Evolutionary conservation across 2,797 vertebrate species (phyloP).

Genomic region (Rhinella marina): DNA sequence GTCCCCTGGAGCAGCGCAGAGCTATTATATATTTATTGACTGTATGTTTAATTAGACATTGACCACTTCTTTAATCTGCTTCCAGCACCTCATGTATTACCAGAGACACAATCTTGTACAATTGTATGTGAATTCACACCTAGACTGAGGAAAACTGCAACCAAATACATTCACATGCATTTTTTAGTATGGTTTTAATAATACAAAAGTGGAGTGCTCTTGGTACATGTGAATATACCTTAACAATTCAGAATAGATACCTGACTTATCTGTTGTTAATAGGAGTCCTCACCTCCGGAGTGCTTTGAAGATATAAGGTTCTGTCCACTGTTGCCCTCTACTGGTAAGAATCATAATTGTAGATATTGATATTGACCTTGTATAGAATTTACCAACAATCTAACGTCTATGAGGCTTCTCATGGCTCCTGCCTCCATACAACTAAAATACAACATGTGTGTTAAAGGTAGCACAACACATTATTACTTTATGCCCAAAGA

Average conservation of each 20-base stretch:
- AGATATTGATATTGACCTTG: not conserved
- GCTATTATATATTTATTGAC: too few relatives aligned
- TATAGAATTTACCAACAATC: not conserved
- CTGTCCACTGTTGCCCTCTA: conserved; percentile 38
- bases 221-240: not conserved
- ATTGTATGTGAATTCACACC: too few relatives aligned
- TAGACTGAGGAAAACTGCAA: not conserved
- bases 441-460: too few relatives aligned
- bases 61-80: too few relatives aligned
- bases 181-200: too few relatives aligned
- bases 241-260: not conserved
- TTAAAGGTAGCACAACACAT: too few relatives aligned
- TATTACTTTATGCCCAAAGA: too few relatives aligned
- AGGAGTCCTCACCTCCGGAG: not conserved
- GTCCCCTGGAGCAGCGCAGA: too few relatives aligned
- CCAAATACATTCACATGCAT: not conserved
- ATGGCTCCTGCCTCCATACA: not conserved
- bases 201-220: not conserved
- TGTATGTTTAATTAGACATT: too few relatives aligned
- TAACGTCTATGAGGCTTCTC: too few relatives aligned
- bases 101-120: too few relatives aligned
- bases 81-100: too few relatives aligned
- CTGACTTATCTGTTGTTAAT: not conserved
- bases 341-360: conserved; percentile 2
- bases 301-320: not conserved